These are phyloP conservation scores for Hyperoplus immaculatus DNA, from an alignment of 2,797 vertebrate species.

Conservation along the genomic window DNA sequence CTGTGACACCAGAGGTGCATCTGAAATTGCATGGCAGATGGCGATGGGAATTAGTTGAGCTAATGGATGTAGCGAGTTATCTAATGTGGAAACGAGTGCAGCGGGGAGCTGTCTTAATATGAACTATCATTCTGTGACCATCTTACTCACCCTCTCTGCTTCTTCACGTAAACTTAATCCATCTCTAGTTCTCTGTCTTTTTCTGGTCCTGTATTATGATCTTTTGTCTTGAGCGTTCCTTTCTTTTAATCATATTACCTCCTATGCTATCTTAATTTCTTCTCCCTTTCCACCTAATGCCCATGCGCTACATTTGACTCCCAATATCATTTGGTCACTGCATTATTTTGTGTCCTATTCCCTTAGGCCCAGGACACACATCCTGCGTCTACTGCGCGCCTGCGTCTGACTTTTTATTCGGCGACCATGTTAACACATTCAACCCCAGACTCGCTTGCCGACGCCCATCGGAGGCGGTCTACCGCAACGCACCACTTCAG, in stretches of 20 bases:
- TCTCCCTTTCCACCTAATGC: background rate
- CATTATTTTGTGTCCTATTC: constrained; percentile 12
- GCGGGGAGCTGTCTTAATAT: constrained; percentile 71
- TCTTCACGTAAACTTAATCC: constrained; percentile 17
- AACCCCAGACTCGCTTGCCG: too few species aligned
- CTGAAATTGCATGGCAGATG: constrained; percentile 81
- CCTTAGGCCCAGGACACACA: background rate
- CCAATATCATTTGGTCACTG: constrained; percentile 2
- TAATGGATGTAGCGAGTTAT: constrained; percentile 79
- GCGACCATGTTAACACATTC: too few species aligned
- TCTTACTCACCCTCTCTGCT: constrained; percentile 29
- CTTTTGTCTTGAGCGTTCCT: background rate
- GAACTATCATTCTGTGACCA: constrained; percentile 74
- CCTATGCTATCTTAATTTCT: background rate
- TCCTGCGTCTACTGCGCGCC: too few species aligned
- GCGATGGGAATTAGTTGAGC: constrained; percentile 80
- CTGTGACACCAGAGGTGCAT: constrained; percentile 77
- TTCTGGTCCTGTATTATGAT: background rate
- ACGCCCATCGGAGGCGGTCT: too few species aligned
- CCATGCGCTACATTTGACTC: background rate
- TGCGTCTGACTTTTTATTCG: too few species aligned
- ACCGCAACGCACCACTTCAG: too few species aligned
- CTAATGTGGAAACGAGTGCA: constrained; percentile 67
- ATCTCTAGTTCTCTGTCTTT: constrained; percentile 12
- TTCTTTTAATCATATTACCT: background rate